Evolutionary conservation across 2,888 invertebrate species (phyloP).

Genomic region (Epinotia demarniana): DNA sequence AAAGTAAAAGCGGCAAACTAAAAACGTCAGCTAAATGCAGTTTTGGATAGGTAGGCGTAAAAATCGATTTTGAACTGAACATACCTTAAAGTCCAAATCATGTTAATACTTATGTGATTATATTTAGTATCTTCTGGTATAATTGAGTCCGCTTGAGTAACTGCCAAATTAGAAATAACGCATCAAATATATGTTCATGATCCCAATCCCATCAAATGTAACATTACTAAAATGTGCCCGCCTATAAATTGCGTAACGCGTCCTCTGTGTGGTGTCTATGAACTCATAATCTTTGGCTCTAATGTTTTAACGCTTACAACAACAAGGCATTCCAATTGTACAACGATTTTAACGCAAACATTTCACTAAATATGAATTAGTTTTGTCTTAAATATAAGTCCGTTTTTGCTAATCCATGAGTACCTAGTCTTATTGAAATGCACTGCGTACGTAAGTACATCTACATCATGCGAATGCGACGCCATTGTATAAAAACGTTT

Average conservation of each 20-base stretch:
- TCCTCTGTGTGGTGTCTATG: slow-evolving; percentile 8
- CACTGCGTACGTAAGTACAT: slow-evolving; percentile 22
- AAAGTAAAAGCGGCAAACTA: neutral
- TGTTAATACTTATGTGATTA: slow-evolving; percentile 59
- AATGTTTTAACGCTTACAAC: slow-evolving; percentile 12
- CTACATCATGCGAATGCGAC: too few species aligned
- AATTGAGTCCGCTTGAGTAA: slow-evolving; percentile 61
- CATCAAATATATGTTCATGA: slow-evolving; percentile 38
- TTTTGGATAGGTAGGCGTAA: neutral
- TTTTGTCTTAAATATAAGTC: neutral
- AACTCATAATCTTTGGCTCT: slow-evolving; percentile 35
- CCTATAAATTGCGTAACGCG: slow-evolving; percentile 42
- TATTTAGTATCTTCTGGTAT: slow-evolving; percentile 45
- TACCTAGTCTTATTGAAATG: slow-evolving; percentile 14
- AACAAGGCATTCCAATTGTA: neutral
- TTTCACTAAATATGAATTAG: neutral
- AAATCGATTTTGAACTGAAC: slow-evolving; percentile 49
- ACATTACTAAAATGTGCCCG: slow-evolving; percentile 1
- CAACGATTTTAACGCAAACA: neutral
- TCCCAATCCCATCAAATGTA: neutral
- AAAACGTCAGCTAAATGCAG: neutral
- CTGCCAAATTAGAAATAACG: slow-evolving; percentile 58
- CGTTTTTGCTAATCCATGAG: neutral
- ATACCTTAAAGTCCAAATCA: slow-evolving; percentile 71
- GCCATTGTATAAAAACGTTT: slow-evolving; percentile 38